Base-by-base conservation (phyloP, 2,888 invertebrate species). In the Harpalus rufipes region DNA sequence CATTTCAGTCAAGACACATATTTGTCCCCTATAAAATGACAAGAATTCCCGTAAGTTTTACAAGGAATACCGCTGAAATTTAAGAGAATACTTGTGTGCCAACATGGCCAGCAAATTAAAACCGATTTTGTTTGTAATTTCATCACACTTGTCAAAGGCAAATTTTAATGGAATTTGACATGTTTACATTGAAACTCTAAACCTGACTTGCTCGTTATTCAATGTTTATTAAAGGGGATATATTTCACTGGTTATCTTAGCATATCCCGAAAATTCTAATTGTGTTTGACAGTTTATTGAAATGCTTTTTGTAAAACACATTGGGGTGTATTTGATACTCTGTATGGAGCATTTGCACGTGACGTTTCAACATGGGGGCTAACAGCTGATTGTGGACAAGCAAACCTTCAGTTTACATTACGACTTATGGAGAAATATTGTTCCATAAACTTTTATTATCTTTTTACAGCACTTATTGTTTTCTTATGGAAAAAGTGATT, bases 1-100 rank as follows among this genome's bases (percentile, higher is more conserved):
- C 68, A 68, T 68, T 21, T 32, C 32, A 63, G 25, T 63, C 25
- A 25, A 10, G 32, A 39, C 68, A 39, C 25, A 68, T 68, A 68
- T 68, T 68, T 68, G 68, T 39, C 25, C n/a, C n/a, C 68, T n/a
- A 44, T 74, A 74, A 74, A 74, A 41, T 74, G 44, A 7, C 44
- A 74, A 14, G 68, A 68, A 68, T 68, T 39, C 68, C 32, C 68
- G 14, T 39, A 68, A 68, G 32, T 68, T 68, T 63, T 63, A 10
- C 7, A 61, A 1, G 21, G 61, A 61, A 65, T 63, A 59, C 16
- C 5, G 59, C 59, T 59, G 1, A 59, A 7, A 16, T 59, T 59
- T 59, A 59, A 58, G 18, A 59, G 59, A 59, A 59, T 14, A 51
- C 44, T 51, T 51, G 44, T 51, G 44, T 51, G 44, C 10, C 44